phyloP scores from a whole-genome alignment of 2,113 vertebrate species.

The Cochlearius cochlearius region DNA sequence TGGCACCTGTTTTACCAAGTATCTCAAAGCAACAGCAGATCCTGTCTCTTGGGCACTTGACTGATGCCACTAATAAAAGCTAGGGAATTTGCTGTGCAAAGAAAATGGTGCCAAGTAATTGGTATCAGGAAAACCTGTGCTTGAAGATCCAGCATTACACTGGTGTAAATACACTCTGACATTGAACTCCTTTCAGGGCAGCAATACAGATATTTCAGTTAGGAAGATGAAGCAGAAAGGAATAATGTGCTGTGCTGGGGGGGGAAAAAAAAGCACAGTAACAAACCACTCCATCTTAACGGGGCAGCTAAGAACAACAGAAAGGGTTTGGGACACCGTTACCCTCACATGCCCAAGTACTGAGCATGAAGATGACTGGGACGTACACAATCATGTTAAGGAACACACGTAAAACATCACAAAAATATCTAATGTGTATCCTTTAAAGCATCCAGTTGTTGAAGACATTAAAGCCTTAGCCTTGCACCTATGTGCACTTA shows the following conservation, averaged over 20 bases:
- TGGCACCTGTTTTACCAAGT: not conserved
- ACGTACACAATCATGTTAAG: not conserved
- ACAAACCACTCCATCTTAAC: not conserved
- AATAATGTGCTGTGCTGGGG: not conserved
- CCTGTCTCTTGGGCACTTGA: not conserved
- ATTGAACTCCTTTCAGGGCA: not conserved
- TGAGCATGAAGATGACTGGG: not conserved
- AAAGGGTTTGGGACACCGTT: not conserved
- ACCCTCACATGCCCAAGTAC: fast-evolving
- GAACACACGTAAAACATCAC: not conserved
- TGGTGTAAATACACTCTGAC: not conserved
- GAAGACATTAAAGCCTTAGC: not conserved
- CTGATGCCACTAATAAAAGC: not conserved
- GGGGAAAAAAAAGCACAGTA: not conserved
- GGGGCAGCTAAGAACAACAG: not conserved
- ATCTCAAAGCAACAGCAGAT: not conserved
- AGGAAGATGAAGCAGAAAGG: not conserved
- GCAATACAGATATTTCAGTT: not conserved
- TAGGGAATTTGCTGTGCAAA: not conserved
- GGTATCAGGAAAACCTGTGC: not conserved
- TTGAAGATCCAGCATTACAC: not conserved
- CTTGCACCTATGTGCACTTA: not conserved
- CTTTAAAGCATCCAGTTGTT: not conserved
- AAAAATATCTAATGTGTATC: not conserved
- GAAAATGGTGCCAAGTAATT: not conserved